Base-by-base conservation (phyloP, 2,113 vertebrate species). In the Sporophila hypoxantha region DNA sequence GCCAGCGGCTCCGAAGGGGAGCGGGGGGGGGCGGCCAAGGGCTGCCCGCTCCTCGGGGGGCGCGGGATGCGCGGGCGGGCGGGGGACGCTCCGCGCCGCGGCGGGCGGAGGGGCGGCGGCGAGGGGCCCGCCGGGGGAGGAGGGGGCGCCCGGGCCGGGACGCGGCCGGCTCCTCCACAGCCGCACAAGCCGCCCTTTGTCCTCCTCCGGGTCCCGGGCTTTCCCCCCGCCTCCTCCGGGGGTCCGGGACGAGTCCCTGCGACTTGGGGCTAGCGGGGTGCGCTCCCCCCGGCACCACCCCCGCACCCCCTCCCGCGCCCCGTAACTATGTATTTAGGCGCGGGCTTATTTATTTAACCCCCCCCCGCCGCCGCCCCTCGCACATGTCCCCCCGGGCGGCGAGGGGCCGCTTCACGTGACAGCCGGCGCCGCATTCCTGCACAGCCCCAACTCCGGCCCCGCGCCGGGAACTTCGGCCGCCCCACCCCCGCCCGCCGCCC, bases 101-200 rank as follows among this genome's bases (percentile, higher is more conserved):
- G 53, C 41, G 32, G 71, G 60, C 65, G 41, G 50, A 37, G 32
- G 73, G 79, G 73, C 64, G 30, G 75, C 49, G 60, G 73, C 65
- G 56, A 76, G 76, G 91, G 88, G 88, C 87, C 89, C 81, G 60
- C 61, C 76, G 47, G 86, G 62, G 79, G 82, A 42, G 65, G 79
- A 30, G 62, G 62, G 85, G 85, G 75, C 91, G 20, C 52, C 52
- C 52, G 82, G 88, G 41, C 91, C 76, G 67, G 86, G 95, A 96
- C 94, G 89, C 85, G 20, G 76, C 82, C 55, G 84, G 93, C 89
- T 86, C 82, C 23, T 61, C 82, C 87, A 49, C 74, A 49, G 86
- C 84, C 87, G 70, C 94, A 93, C 94, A 83, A 94, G 93, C 93
- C 93, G 85, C 96, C 96, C 96, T 97, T 97, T 97, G 97, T 97